Base-by-base conservation (phyloP, 1,140 invertebrate species). In the Anagrus nilaparvatae region DNA sequence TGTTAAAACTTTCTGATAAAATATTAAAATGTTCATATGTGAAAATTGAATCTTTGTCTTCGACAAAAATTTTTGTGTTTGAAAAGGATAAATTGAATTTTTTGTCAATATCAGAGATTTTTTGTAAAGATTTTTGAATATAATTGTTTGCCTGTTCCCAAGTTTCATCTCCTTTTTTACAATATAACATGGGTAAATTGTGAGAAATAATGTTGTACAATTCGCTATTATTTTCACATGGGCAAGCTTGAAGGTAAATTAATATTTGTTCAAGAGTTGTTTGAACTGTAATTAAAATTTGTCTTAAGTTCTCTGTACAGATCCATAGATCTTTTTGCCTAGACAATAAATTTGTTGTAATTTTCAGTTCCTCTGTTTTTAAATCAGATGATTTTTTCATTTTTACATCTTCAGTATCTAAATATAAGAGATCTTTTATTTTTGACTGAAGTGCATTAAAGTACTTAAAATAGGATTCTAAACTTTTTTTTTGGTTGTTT, bases 201-300 rank as follows among this genome's bases (percentile, higher is more conserved):
- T 42, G 46, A 7, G 48, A 51, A 7, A 52, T 18, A 3, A 69
- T 39, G 5, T 36, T 51, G 7, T 34, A 53, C 19, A 7, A 50
- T 13, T 63, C 50, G 34, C 69, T 61, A 25, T 64, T 51, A 19
- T 59, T 55, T 45, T 72, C 62, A 44, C 59, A 59, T 12, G 79
- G 79, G 50, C 74, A 76, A 23, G 77, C 67, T 53, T 78, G 65
- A 4, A 82, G 37, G 9, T 79, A 63, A 0, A 80, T 46, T 42
- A 68, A 49, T 23, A 78, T 68, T 49, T 82, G 79, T 38, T 77
- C 73, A 9, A 77, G 60, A 21, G 71, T 55, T 40, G 72, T 66
- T 41, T 65, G 56, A 20, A 70, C 54, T 18, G 69, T 61, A 4
- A 69, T 63, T 30, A 76, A 58, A 16, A 74, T 57, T 36, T 72